Conservation (phyloP, 1,140 invertebrate genomes). For the Brachionus koreanus region DNA sequence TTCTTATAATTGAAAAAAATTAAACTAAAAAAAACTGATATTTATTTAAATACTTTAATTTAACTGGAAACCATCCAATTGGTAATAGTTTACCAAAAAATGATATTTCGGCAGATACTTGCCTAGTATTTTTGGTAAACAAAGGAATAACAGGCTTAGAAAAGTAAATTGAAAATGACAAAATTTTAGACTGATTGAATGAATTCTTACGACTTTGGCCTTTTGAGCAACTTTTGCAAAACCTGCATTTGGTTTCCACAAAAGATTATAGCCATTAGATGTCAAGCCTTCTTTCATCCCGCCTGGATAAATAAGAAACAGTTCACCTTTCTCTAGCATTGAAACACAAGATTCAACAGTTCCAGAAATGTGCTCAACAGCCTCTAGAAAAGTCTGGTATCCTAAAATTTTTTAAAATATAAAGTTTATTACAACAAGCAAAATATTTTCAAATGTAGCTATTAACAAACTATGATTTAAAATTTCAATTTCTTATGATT, state of each 20-base stretch:
- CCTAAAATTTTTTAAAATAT: neutral
- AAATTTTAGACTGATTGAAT: neutral
- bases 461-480: too few relatives aligned
- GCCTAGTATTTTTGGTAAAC: neutral
- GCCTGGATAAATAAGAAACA: conserved; percentile 69
- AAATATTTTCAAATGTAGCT: too few relatives aligned
- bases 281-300: conserved; percentile 73
- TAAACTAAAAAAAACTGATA: neutral
- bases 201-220: neutral
- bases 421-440: too few relatives aligned
- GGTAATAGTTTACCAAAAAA: neutral
- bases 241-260: conserved; percentile 47
- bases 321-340: neutral
- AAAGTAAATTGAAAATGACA: neutral
- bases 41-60: neutral
- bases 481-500: too few relatives aligned
- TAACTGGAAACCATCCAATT: conserved; percentile 1
- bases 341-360: neutral
- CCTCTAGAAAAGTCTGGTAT: neutral
- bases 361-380: neutral
- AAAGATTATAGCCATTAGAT: conserved; percentile 88
- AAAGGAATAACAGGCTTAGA: neutral
- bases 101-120: neutral
- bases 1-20: neutral
- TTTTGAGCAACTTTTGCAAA: conserved; percentile 1